Conservation (phyloP, 2,113 vertebrate species). For the Cyprinodon brontotheroides region DNA sequence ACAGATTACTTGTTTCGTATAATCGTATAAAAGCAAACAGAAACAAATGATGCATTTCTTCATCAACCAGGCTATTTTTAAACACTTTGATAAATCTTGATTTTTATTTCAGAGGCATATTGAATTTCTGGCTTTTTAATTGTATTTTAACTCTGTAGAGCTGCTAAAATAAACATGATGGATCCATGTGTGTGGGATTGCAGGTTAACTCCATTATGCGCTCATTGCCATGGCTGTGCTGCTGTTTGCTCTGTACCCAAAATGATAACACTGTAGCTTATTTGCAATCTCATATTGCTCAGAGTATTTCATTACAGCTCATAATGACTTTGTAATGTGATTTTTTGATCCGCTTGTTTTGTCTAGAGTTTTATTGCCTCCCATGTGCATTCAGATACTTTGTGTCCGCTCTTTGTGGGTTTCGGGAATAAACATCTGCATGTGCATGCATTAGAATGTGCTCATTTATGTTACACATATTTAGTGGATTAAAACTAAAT, state of each 20-base stretch:
- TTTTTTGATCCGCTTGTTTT: slow-evolving; percentile 61
- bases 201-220: slow-evolving; percentile 7
- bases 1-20: slow-evolving; percentile 19
- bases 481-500: not conserved
- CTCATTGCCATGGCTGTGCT: slow-evolving; percentile 36
- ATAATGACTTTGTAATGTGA: slow-evolving; percentile 69
- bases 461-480: not conserved
- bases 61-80: slow-evolving; percentile 11
- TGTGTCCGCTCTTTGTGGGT: slow-evolving; percentile 6
- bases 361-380: slow-evolving; percentile 61
- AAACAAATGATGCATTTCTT: slow-evolving; percentile 8
- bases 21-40: slow-evolving; percentile 20
- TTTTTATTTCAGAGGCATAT: slow-evolving; percentile 10
- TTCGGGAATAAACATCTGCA: not conserved
- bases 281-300: slow-evolving; percentile 61
- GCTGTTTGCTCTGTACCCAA: slow-evolving; percentile 43
- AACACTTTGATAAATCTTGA: slow-evolving; percentile 7
- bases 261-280: slow-evolving; percentile 62
- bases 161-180: slow-evolving; percentile 3
- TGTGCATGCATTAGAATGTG: not conserved
- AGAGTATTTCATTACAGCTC: slow-evolving; percentile 68
- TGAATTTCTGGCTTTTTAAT: slow-evolving; percentile 5
- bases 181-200: slow-evolving; percentile 1
- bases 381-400: slow-evolving; percentile 26
- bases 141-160: slow-evolving; percentile 1